Evolutionary conservation across 2,888 invertebrate genomes (phyloP), one percentile per base, ranked within the genome.

Genomic region (Eucera pruinosa): DNA sequence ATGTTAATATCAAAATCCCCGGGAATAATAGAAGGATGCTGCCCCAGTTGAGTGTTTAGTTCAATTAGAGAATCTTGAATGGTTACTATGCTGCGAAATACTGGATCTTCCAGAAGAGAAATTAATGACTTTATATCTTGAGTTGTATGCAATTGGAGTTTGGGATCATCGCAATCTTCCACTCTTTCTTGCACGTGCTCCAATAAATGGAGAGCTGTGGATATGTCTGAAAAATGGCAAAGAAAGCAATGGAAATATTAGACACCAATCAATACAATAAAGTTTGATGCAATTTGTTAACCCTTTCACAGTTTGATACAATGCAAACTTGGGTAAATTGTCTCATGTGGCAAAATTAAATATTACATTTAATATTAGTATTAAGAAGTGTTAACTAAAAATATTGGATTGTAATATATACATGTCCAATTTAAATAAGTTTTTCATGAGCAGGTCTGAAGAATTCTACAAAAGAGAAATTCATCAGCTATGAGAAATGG

Each of bases 1-100:
- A 96, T 95, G 85, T 96, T 96, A 68, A 99, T 97, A 90, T 98
- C 98, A 93, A 98, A 98, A 92, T 98, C 98, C 61, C 96, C 96
- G 50, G 98, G 97, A 79, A 98, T 93, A 90, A 98, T 97, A 23
- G 98, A 98, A 15, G 98, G 98, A 93, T 98, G 98, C 88, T 97
- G 97, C 47, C 95, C 95, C 68, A 98, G 94, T 93, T 98, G 98
- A 33, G 95, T 95, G 81, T 97, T 97, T 67, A 98, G 93, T 93
- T 98, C 97, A 54, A 95, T 95, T 52, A 98, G 93, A 0, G 98
- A 98, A 91, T 98, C 98, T 94, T 98, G 96, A 75, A 98, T 95
- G 67, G 97, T 97, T 20, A 97, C 96, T 87, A 98, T 97, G 89
- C 97, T 97, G 80, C 96, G 95, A 87, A 98, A 96, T 65, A 98